Conservation (phyloP, 2,797 vertebrate species). For the Cichlasoma orientale region DNA sequence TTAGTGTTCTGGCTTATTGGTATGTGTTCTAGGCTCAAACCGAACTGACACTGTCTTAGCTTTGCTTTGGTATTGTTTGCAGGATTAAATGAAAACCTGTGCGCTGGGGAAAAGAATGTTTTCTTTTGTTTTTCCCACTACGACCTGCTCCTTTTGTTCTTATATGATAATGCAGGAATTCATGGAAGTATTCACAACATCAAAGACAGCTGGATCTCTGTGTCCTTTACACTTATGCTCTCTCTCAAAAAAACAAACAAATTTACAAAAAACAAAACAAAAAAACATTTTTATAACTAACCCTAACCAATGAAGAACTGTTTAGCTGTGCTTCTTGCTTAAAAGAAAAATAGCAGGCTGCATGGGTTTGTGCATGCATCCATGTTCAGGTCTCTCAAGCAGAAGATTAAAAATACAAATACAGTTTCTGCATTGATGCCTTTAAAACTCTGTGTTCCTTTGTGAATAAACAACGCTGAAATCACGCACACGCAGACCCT, state of each 20-base stretch:
- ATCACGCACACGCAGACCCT: not conserved
- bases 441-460: slow-evolving; percentile 27
- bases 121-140: not conserved
- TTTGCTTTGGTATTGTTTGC: not conserved
- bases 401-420: slow-evolving; percentile 53
- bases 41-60: not conserved
- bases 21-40: not conserved
- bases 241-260: not conserved
- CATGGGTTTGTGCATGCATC: slow-evolving; percentile 23
- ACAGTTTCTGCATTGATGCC: slow-evolving; percentile 36
- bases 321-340: not conserved
- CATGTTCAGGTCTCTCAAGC: slow-evolving; percentile 51
- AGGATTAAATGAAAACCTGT: not conserved
- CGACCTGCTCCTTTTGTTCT: not conserved
- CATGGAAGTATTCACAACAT: not conserved
- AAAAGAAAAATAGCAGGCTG: not conserved
- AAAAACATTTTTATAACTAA: too few relatives aligned
- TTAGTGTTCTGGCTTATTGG: not conserved
- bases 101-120: not conserved
- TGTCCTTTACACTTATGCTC: not conserved
- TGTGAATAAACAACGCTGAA: slow-evolving; percentile 27
- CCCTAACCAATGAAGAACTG: not conserved
- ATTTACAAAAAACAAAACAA: too few relatives aligned
- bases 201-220: not conserved
- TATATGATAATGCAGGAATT: not conserved